A percentile compares a stretch with the other conserved stretches of the same genome.
Conservation (phyloP, 2,797 vertebrate species). For the Knipowitschia caucasica region DNA sequence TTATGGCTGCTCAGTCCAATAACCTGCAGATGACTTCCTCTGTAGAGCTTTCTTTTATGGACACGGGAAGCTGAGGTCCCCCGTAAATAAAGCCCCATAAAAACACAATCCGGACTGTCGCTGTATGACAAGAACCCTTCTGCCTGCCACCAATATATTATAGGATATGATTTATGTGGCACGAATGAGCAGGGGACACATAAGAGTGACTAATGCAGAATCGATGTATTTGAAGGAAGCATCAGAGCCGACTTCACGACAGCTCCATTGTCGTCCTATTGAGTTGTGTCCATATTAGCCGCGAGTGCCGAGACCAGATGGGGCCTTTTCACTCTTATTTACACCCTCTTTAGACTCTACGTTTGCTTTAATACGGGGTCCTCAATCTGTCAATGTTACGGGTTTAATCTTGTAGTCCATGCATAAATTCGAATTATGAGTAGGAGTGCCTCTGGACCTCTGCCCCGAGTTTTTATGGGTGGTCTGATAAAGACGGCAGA, state of each 20-base stretch:
- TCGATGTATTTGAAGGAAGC: conserved; percentile 2
- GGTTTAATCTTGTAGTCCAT: too few relatives aligned
- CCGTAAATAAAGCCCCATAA: neutral
- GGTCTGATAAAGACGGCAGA: too few relatives aligned
- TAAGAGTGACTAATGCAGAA: conserved; percentile 1
- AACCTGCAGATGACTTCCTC: conserved; percentile 3
- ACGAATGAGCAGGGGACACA: neutral
- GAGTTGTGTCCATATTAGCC: neutral
- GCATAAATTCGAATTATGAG: too few relatives aligned
- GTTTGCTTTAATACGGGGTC: too few relatives aligned
- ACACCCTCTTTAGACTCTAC: too few relatives aligned
- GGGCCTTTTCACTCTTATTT: neutral
- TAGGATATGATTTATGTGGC: neutral
- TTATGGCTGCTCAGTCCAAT: conserved; percentile 3
- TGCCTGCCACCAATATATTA: neutral
- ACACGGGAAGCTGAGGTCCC: neutral
- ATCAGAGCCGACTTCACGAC: neutral
- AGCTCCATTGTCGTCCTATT: conserved; percentile 3
- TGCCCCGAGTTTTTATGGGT: too few relatives aligned
- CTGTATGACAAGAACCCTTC: neutral
- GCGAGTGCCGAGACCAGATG: neutral
- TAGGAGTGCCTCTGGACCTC: too few relatives aligned
- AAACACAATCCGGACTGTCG: neutral
- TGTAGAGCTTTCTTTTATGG: neutral
- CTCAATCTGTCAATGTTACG: too few relatives aligned